These are phyloP conservation scores for Gavialis gangeticus DNA, from an alignment of 2,113 vertebrate genomes.

Conservation along the genomic window DNA sequence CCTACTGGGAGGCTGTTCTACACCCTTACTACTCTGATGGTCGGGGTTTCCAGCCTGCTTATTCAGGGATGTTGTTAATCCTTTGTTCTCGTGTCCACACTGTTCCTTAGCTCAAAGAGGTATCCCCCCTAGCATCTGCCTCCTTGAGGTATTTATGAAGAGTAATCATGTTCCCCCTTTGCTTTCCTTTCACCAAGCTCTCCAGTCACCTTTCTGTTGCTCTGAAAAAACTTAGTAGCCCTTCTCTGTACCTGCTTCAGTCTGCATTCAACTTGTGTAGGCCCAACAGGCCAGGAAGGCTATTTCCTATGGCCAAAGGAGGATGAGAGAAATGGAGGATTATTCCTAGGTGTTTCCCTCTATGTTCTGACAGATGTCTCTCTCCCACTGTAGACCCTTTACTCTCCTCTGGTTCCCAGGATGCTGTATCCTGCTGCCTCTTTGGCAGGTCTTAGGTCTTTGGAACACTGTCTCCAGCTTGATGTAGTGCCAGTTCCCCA, in stretches of 20 bases:
- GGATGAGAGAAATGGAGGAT: neutral
- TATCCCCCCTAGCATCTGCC: neutral
- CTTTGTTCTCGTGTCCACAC: neutral
- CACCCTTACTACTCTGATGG: neutral
- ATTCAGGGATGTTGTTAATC: neutral
- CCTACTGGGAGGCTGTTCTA: neutral
- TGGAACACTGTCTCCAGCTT: neutral
- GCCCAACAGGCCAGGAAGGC: neutral
- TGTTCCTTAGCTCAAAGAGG: neutral
- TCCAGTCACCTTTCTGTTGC: neutral
- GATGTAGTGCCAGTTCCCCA: neutral
- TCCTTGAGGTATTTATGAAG: neutral
- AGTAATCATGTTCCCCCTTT: neutral
- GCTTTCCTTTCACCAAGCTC: neutral
- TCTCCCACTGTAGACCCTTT: rapidly evolving
- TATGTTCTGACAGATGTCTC: neutral
- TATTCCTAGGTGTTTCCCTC: neutral
- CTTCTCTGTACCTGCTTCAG: neutral
- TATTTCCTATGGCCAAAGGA: neutral
- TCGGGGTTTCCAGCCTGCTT: neutral
- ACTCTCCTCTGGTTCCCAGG: neutral
- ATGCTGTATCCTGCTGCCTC: neutral
- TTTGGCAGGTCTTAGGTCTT: neutral
- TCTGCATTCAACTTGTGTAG: neutral
- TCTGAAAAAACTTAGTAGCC: neutral